A percentile compares a stretch with the other conserved stretches of the same genome.
phyloP scores from a whole-genome alignment of 2,888 invertebrate species.

The Leuctra nigra region DNA sequence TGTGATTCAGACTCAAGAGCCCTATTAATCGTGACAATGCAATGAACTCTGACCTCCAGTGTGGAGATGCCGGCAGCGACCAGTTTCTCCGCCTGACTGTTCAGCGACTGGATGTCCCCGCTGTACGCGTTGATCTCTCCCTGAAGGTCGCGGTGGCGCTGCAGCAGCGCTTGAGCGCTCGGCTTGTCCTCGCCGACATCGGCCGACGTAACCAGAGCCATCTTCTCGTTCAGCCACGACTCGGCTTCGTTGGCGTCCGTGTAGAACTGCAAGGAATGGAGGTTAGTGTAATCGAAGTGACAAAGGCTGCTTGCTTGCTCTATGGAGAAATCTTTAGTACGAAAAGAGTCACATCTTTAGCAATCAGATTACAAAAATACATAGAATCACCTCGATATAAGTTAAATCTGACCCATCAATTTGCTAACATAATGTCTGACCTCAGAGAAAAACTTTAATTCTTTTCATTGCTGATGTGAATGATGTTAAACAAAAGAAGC shows the following conservation, averaged over 20 bases:
- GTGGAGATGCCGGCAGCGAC: constrained; percentile 68
- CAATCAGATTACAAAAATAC: not conserved
- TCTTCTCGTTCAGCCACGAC: constrained; percentile 95
- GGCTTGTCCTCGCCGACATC: constrained; percentile 93
- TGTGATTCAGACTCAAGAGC: too few relatives aligned
- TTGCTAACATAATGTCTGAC: too few relatives aligned
- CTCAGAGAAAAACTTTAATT: too few relatives aligned
- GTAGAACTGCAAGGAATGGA: constrained; percentile 59
- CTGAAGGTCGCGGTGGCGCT: constrained; percentile 78
- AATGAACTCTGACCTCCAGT: constrained; percentile 50
- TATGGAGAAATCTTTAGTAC: too few relatives aligned
- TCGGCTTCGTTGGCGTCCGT: constrained; percentile 97
- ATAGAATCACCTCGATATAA: too few relatives aligned
- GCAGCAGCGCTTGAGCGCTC: constrained; percentile 79
- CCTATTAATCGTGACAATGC: too few relatives aligned
- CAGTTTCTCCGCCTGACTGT: constrained; percentile 69
- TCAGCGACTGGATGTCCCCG: constrained; percentile 76
- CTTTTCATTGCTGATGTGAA: too few relatives aligned
- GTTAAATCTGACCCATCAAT: too few relatives aligned
- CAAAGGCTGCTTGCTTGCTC: too few relatives aligned
- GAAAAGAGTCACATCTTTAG: too few relatives aligned
- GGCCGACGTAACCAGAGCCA: constrained; percentile 78
- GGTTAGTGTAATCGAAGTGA: too few relatives aligned
- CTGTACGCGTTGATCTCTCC: constrained; percentile 84
- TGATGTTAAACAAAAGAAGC: too few relatives aligned